A percentile compares a stretch with the other conserved stretches of the same genome.
Evolutionary conservation across 2,113 vertebrate species (phyloP).

Genomic region (Phyllostomus hastatus): DNA sequence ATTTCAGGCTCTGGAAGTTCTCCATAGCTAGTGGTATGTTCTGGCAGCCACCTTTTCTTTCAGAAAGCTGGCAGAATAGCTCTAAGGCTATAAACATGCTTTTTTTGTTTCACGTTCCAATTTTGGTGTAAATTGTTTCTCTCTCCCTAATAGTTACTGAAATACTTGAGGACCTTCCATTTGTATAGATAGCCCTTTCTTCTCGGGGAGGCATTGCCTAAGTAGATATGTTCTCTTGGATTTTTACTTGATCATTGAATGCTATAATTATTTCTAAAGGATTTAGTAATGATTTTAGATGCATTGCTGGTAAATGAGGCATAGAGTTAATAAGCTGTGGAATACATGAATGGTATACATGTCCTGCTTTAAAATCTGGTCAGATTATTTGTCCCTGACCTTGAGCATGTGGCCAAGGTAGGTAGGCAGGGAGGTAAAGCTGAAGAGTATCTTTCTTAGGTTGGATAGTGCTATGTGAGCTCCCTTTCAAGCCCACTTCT

Average conservation of each 20-base stretch:
- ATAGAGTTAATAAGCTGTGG: not conserved
- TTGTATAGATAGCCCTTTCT: conserved; percentile 10
- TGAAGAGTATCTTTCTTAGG: not conserved
- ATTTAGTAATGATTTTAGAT: not conserved
- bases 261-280: not conserved
- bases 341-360: not conserved
- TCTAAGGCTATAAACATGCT: not conserved
- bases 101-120: not conserved
- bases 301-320: not conserved
- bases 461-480: not conserved
- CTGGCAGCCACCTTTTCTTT: not conserved
- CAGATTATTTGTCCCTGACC: not conserved
- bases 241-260: conserved; percentile 19
- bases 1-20: not conserved
- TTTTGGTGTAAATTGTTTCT: not conserved
- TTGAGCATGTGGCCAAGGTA: not conserved
- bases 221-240: not conserved
- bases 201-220: not conserved
- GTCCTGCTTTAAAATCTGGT: not conserved
- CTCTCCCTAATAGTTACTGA: not conserved
- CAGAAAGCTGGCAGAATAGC: not conserved
- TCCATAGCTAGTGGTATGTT: not conserved
- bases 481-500: not conserved
- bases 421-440: not conserved
- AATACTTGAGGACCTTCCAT: not conserved